Evolutionary conservation across 2,113 vertebrate genomes (phyloP).

Genomic region (Glaucomys volans): DNA sequence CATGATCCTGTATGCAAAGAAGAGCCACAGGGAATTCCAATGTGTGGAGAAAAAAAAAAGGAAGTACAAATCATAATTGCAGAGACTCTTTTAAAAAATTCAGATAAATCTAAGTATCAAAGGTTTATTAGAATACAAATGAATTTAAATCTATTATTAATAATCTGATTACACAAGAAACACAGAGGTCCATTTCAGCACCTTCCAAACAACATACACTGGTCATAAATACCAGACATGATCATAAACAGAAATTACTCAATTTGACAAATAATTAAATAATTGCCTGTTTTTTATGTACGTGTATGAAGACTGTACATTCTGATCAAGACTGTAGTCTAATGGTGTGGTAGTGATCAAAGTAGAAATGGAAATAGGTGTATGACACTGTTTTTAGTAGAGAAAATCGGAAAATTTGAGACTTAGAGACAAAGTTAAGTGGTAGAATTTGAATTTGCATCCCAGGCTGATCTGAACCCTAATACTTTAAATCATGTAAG

Average conservation of each 20-base stretch:
- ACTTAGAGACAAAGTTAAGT: not conserved
- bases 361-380: not conserved
- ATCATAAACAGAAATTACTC: slow-evolving; percentile 24
- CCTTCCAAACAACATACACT: not conserved
- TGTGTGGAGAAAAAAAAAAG: not conserved
- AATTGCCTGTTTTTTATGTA: not conserved
- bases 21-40: not conserved
- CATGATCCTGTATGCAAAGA: not conserved
- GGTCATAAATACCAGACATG: not conserved
- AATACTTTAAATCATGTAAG: not conserved
- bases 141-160: not conserved
- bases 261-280: not conserved
- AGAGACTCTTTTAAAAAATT: slow-evolving; percentile 30
- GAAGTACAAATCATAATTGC: not conserved
- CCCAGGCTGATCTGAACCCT: not conserved
- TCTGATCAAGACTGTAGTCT: not conserved
- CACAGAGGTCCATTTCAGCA: not conserved
- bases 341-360: not conserved
- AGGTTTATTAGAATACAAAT: slow-evolving; percentile 5
- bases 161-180: slow-evolving; percentile 21
- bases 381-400: not conserved
- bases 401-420: not conserved
- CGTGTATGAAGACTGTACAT: not conserved
- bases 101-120: slow-evolving; percentile 15
- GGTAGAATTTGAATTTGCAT: not conserved